These are phyloP conservation scores for Cacatua alba DNA, from an alignment of 2,113 vertebrate species.

Conservation along the genomic window DNA sequence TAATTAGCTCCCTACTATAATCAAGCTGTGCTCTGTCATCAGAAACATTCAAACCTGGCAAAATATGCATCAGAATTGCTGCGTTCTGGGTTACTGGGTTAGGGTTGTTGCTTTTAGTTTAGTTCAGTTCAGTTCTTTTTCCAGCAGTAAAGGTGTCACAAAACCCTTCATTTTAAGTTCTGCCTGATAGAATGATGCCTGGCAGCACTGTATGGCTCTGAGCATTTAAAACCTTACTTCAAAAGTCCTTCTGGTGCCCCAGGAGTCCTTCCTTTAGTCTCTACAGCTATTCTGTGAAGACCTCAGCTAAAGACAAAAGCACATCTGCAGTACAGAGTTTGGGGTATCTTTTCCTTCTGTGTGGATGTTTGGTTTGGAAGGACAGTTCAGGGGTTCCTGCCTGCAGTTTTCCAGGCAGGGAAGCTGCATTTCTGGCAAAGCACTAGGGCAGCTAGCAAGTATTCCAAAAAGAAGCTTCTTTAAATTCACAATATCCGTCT, in stretches of 20 bases:
- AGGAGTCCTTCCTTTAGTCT: background rate
- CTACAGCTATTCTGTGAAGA: background rate
- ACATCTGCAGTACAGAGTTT: background rate
- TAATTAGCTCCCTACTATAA: slow-evolving; percentile 38
- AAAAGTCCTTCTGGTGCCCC: background rate
- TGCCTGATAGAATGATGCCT: background rate
- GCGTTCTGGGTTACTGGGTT: background rate
- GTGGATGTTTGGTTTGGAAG: background rate
- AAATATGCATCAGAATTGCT: background rate
- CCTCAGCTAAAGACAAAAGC: background rate
- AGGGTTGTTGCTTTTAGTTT: background rate
- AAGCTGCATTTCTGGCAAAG: background rate
- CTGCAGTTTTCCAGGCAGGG: background rate
- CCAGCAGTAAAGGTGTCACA: background rate
- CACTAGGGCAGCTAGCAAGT: background rate
- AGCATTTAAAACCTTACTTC: background rate
- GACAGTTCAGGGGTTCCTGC: fast-evolving
- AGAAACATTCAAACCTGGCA: background rate
- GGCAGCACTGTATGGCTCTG: background rate
- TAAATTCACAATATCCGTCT: background rate
- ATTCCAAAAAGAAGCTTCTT: background rate
- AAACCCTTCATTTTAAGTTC: background rate
- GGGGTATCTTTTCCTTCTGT: fast-evolving
- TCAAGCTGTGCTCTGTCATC: slow-evolving; percentile 14
- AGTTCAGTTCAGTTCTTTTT: background rate